Base-by-base conservation (phyloP, 2,113 vertebrate genomes). In the Ceratotherium simum region DNA sequence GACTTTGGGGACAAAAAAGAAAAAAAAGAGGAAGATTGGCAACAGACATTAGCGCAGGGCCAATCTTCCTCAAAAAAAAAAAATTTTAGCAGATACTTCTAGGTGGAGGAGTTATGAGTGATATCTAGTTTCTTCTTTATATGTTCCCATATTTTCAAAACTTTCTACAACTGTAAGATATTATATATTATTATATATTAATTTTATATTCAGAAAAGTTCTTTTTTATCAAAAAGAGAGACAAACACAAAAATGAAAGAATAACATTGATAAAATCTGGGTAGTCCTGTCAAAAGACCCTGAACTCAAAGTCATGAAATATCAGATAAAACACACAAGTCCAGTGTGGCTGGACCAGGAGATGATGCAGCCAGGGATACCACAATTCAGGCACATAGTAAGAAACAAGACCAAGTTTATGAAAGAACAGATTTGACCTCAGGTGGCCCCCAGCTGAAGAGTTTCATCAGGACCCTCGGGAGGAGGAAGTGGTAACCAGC, bases 351-450 rank as follows among this genome's bases (percentile, higher is more conserved):
- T 20, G 13, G 39, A 20, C 6, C 29, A 8, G 87, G 25, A 42
- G 3, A 21, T 3, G 16, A 36, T 11, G 18, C 33, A 70, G 46
- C 36, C 31, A 1, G 9, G 2, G 3, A 21, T 11, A 46, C 14
- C 8, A 11, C 4, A 70, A 5, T 5, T 83, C 27, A 88, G n/a
- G 36, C 1, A 6, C 0, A 0, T 0, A 7, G 46, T 23, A 42
- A 17, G 11, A 76, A 31, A 7, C 62, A 72, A 82, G 58, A 46
- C 23, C 17, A 70, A 56, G 14, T 56, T 20, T 2, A 27, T 33
- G 16, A 36, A 48, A 46, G 31, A 29, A 23, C 16, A 54, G 8
- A 20, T 16, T 4, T 13, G 42, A 31, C 5, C 8, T 18, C 33
- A 7, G 9, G 54, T 0, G 16, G 33, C 4, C 25, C 58, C 31